Conservation (phyloP, 2,888 invertebrate genomes). For the Metacarcinus magister region DNA sequence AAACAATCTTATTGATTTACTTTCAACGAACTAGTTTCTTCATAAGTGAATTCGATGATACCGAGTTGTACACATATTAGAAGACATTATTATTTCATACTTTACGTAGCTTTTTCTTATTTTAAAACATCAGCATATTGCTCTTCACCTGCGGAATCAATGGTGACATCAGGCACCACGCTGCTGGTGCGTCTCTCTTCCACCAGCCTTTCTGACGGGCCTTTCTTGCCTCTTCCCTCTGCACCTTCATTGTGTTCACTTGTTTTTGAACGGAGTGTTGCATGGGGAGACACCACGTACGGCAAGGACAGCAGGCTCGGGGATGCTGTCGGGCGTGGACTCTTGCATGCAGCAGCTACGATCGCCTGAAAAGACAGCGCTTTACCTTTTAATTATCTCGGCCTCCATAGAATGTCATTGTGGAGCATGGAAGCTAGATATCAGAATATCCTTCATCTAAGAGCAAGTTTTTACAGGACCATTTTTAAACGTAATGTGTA, state of each 20-base stretch:
- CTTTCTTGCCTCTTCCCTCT: background rate
- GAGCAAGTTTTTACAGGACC: background rate
- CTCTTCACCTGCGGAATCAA: background rate
- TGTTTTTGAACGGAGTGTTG: background rate
- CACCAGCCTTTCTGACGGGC: background rate
- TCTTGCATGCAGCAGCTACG: background rate
- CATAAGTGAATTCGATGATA: background rate
- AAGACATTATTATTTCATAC: background rate
- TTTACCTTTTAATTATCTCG: background rate
- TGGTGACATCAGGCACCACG: background rate
- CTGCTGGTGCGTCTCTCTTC: background rate
- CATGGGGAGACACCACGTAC: background rate
- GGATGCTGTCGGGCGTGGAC: background rate
- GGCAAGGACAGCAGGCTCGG: background rate
- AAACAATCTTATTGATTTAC: background rate
- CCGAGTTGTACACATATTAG: background rate
- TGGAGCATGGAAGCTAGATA: background rate
- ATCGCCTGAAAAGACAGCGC: background rate
- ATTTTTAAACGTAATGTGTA: background rate
- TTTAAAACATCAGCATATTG: background rate
- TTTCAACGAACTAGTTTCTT: background rate
- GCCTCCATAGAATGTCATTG: background rate
- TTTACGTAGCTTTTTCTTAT: background rate
- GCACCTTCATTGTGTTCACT: background rate
- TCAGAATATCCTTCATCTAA: background rate